Conservation (phyloP, 2,113 vertebrate genomes). For the Halichoeres trimaculatus region DNA sequence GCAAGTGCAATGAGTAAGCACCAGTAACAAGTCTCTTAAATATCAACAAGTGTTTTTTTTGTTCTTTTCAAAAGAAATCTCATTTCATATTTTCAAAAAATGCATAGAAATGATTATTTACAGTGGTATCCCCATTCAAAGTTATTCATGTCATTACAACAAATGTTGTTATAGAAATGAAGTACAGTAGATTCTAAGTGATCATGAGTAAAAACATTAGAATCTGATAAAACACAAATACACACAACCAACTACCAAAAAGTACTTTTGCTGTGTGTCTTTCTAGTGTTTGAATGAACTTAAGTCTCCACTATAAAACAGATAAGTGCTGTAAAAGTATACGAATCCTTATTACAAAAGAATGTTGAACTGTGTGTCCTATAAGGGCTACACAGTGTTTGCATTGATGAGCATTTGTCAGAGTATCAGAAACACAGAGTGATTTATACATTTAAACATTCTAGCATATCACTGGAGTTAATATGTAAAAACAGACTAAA, state of each 20-base stretch:
- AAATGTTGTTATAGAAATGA: conserved; percentile 14
- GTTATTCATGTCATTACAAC: conserved; percentile 13
- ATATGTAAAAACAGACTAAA: conserved; percentile 36
- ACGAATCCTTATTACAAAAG: conserved; percentile 35
- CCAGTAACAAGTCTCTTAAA: conserved; percentile 11
- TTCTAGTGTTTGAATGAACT: neutral
- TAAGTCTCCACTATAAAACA: neutral
- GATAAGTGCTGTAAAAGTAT: conserved; percentile 21
- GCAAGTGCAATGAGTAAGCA: conserved; percentile 42
- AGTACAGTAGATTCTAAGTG: conserved; percentile 18
- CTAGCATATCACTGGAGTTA: conserved; percentile 29
- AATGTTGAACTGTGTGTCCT: conserved; percentile 15
- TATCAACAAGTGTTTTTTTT: neutral
- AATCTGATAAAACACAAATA: conserved; percentile 22
- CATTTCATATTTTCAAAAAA: conserved; percentile 21
- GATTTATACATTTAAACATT: conserved; percentile 43
- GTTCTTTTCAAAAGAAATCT: neutral
- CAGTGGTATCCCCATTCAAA: conserved; percentile 43
- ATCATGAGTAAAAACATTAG: conserved; percentile 22
- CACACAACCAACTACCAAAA: conserved; percentile 3
- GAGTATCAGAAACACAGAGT: conserved; percentile 24
- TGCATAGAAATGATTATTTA: conserved; percentile 4
- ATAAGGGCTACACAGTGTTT: conserved; percentile 35
- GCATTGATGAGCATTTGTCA: conserved; percentile 70
- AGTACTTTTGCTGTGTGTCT: neutral